phyloP scores from a whole-genome alignment of 2,888 invertebrate genomes.

The Ophion costatus region DNA sequence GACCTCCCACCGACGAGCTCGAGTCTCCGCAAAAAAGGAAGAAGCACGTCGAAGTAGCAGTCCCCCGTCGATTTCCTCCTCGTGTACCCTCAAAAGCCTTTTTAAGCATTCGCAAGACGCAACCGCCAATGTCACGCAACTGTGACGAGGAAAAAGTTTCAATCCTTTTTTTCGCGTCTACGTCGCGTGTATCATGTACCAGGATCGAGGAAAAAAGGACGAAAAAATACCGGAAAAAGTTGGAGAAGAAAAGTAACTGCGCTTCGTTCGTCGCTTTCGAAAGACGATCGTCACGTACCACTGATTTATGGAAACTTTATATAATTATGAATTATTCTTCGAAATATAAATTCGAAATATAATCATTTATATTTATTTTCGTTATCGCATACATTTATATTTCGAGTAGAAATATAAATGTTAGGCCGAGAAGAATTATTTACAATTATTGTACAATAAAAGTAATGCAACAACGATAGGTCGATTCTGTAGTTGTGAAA shows the following conservation, averaged over 20 bases:
- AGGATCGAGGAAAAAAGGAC: neutral
- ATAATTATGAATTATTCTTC: neutral
- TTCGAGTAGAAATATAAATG: neutral
- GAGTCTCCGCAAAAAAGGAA: constrained; percentile 12
- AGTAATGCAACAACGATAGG: neutral
- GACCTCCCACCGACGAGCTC: constrained; percentile 27
- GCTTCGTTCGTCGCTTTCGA: neutral
- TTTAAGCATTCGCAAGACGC: constrained; percentile 66
- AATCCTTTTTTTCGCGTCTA: constrained; percentile 24
- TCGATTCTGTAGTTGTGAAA: neutral
- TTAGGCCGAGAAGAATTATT: neutral
- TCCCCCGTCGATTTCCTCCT: constrained; percentile 58
- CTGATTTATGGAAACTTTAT: neutral
- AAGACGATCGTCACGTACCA: neutral
- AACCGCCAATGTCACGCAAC: constrained; percentile 63
- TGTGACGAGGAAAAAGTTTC: constrained; percentile 57
- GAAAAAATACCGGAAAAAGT: constrained; percentile 18
- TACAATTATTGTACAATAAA: neutral
- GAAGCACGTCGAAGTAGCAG: constrained; percentile 50
- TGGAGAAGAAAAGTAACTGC: constrained; percentile 10
- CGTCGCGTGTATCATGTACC: constrained; percentile 31
- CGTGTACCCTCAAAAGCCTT: constrained; percentile 65
- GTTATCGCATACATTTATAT: too few species aligned
- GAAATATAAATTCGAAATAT: neutral
- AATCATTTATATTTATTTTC: too few species aligned